These are phyloP conservation scores for Xanthostigma xanthostigma DNA, from an alignment of 2,888 invertebrate genomes.

Conservation along the genomic window DNA sequence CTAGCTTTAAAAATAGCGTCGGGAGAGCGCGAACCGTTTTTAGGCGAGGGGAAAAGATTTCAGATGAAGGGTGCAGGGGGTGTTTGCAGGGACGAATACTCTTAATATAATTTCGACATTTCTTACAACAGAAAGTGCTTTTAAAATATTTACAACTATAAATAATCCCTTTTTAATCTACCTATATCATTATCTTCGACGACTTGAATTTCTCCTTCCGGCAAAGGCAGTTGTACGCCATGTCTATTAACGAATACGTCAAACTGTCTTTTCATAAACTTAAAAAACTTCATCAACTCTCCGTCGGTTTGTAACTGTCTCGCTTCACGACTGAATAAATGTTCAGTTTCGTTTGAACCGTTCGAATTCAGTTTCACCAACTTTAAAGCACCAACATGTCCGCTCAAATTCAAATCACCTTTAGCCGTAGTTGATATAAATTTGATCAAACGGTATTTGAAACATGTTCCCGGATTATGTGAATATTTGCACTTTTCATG, in stretches of 20 bases:
- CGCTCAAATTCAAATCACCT: background rate
- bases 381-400: constrained; percentile 14
- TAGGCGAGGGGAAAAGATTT: too few relatives aligned
- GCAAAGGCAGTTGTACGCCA: constrained; percentile 19
- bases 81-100: too few relatives aligned
- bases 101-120: too few relatives aligned
- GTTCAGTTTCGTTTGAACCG: constrained; percentile 8
- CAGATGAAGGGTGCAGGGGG: too few relatives aligned
- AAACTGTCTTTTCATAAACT: constrained; percentile 20
- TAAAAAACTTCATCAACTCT: constrained; percentile 20
- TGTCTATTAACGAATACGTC: constrained; percentile 19
- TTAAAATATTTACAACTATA: too few relatives aligned
- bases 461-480: background rate
- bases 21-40: too few relatives aligned
- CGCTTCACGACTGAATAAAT: constrained; percentile 8
- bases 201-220: constrained; percentile 19
- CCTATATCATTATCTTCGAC: constrained; percentile 9
- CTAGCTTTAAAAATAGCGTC: too few relatives aligned
- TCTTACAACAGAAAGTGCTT: too few relatives aligned
- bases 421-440: background rate
- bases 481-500: constrained; percentile 1
- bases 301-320: constrained; percentile 15
- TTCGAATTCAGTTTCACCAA: constrained; percentile 16
- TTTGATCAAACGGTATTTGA: constrained; percentile 2
- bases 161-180: too few relatives aligned